Conservation (phyloP, 2,888 invertebrate genomes). For the Acrocyrtus sp. region DNA sequence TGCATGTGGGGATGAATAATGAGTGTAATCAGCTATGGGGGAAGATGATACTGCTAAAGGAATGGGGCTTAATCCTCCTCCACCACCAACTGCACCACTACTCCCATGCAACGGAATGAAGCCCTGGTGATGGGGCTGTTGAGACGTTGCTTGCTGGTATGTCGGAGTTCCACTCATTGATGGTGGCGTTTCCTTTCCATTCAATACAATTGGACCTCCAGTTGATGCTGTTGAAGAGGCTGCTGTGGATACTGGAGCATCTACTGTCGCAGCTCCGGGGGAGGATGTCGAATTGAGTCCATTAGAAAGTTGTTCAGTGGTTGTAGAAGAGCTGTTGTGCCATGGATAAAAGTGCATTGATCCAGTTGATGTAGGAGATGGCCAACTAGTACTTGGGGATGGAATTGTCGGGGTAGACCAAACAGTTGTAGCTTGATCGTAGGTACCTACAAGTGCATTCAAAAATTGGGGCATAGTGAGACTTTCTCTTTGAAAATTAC, state of each 20-base stretch:
- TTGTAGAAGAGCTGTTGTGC: conserved; percentile 46
- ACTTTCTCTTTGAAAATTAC: no score
- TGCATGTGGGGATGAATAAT: conserved; percentile 27
- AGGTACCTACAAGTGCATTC: conserved; percentile 30
- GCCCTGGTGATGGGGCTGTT: conserved; percentile 5
- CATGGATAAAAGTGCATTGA: conserved; percentile 58
- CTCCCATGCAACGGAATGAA: conserved; percentile 5
- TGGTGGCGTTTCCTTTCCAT: conserved; percentile 44
- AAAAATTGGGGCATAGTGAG: conserved; percentile 16
- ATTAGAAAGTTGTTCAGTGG: conserved; percentile 28
- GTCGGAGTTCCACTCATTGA: conserved; percentile 32
- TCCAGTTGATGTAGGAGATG: conserved; percentile 44
- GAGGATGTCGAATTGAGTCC: background rate
- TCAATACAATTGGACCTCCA: conserved; percentile 11
- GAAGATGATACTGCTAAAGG: conserved; percentile 20
- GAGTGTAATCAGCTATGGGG: conserved; percentile 26
- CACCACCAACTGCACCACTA: background rate
- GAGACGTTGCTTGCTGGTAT: conserved; percentile 22
- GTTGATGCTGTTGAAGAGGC: conserved; percentile 10
- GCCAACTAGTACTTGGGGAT: conserved; percentile 52
- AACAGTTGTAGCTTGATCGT: conserved; percentile 44
- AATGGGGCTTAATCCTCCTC: conserved; percentile 12
- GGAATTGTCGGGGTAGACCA: conserved; percentile 58
- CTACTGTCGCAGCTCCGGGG: background rate
- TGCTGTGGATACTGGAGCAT: conserved; percentile 5